Base-by-base conservation (phyloP, 2,888 invertebrate genomes). In the Lasiommata megera region DNA sequence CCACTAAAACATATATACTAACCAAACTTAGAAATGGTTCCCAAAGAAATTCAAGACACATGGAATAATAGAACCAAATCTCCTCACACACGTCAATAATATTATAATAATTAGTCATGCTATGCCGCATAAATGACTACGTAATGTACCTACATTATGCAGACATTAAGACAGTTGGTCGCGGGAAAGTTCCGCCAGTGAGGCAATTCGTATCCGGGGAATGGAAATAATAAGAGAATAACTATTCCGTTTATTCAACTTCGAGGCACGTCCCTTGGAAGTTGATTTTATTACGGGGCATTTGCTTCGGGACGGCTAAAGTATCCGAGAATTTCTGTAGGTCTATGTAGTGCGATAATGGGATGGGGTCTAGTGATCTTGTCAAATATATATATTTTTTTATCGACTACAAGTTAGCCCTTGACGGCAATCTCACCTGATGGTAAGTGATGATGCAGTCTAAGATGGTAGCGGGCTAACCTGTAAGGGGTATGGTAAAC, bases 141-240 rank as follows among this genome's bases (percentile, higher is more conserved):
- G 51, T 41, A 51, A 51, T 29, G 40, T 37, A 52, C n/a, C n/a
- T n/a, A n/a, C 43, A 57, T 60, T 57, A 60, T 44, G 52, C 54
- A 51, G 50, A 47, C 46, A 36, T 41, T 51, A 60, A 50, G 63
- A 55, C 59, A 61, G 56, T 58, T 58, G 44, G 46, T 36, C 58
- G 44, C 61, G 56, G 56, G 41, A 60, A 59, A 59, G 37, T 58
- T 56, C 53, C 53, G 31, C 29, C 55, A 60, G 51, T 54, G 54
- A 34, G 31, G 51, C 50, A 43, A 64, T 64, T 64, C 56, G 53
- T 63, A 64, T 64, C 64, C 64, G 48, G 38, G 58, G 61, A 59
- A 65, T 63, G 65, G 62, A 58, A 64, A 64, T 66, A 64, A 54
- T 61, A 63, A 63, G 57, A 54, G 62, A 59, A 65, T 65, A 65